Evolutionary conservation across 2,797 vertebrate genomes (phyloP).

Genomic region (Eptatretus atami): DNA sequence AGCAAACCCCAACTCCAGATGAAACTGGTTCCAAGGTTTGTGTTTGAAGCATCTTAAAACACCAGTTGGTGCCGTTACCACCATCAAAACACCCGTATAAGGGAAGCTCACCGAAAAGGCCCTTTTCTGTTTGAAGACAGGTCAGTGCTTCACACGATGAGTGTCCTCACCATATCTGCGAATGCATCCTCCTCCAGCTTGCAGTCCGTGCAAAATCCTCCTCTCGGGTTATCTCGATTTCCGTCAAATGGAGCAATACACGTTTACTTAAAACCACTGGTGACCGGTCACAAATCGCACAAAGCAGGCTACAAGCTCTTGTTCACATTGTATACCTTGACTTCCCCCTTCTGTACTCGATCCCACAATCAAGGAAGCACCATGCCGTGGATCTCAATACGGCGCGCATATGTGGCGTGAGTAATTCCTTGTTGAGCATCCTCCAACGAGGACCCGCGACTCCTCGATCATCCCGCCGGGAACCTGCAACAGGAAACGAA

Average conservation of each 20-base stretch:
- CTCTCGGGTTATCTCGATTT: slow-evolving; percentile 80
- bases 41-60: no score
- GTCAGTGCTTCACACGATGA: slow-evolving; percentile 58
- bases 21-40: no score
- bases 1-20: no score
- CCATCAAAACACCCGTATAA: no score
- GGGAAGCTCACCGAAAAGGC: slow-evolving; percentile 35
- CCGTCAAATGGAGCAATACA: slow-evolving; percentile 25
- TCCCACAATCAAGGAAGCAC: slow-evolving; percentile 61
- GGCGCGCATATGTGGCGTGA: slow-evolving; percentile 47
- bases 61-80: no score
- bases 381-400: slow-evolving; percentile 48
- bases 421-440: slow-evolving; percentile 93
- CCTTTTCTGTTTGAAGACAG: slow-evolving; percentile 84
- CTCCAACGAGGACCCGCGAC: slow-evolving; percentile 40
- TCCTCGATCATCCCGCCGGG: slow-evolving; percentile 67
- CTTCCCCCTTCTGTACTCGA: slow-evolving; percentile 93
- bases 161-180: slow-evolving; percentile 69
- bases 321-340: slow-evolving; percentile 26
- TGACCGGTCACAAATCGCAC: no score
- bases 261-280: neutral
- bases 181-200: slow-evolving; percentile 89
- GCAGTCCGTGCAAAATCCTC: slow-evolving; percentile 65
- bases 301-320: neutral
- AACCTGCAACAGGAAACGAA: slow-evolving; percentile 19